Evolutionary conservation across 2,888 invertebrate species (phyloP), one percentile per base, ranked within the genome.

Genomic region (Ganaspis brasiliensis): DNA sequence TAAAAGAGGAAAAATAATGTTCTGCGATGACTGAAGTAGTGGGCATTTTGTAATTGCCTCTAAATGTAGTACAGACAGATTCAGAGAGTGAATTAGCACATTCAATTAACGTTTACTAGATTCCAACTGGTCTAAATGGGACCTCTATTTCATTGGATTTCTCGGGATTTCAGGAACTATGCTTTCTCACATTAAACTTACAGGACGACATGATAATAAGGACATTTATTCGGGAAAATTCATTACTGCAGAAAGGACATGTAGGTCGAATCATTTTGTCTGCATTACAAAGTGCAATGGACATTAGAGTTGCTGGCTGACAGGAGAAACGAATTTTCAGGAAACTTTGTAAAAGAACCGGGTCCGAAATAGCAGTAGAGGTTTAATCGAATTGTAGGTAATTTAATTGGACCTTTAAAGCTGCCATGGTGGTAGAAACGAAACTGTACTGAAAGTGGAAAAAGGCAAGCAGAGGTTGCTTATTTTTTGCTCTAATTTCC

Each of bases 61-160:
- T 85, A 88, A 89, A 90, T 90, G 89, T 87, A 87, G 87, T 86
- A 86, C 85, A 84, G 83, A 85, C 83, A 88, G 88, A 89, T 89
- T 52, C 89, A 90, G 88, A 88, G 88, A 83, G 84, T 87, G 87
- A 87, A 89, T 89, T 90, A 88, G 86, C 89, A 88, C 85, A 89
- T 89, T 90, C 89, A 90, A 90, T 91, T 90, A 91, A 89, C 89
- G 84, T 89, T 89, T 87, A 87, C 86, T 85, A 82, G 81, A 79
- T 79, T 78, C 71, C 57, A 77, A 77, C 77, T 79, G 74, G 72
- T 80, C 80, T 78, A 76, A 82, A 83, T 81, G 79, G 80, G 76
- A 79, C 80, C 82, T 78, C 86, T 88, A 88, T 89, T 89, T 89
- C 86, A 88, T 82, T 84, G 86, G 87, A 88, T 88, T 89, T 86